Conservation (phyloP, 2,113 vertebrate genomes). For the Neomonachus schauinslandi region DNA sequence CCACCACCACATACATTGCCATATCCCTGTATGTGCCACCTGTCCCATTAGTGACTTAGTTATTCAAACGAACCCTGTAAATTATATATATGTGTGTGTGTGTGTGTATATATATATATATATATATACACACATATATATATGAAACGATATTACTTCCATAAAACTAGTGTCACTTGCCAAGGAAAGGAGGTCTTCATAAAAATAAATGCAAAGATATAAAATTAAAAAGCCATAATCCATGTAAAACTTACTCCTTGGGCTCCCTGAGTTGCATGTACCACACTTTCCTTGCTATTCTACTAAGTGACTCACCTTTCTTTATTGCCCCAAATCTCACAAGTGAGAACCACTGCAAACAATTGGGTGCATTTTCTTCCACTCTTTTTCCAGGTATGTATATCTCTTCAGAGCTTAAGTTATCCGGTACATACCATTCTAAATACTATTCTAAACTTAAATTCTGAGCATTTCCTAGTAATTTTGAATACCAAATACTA, state of each 20-base stretch:
- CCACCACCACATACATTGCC: not conserved
- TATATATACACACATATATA: not conserved
- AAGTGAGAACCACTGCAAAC: not conserved
- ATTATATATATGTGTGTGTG: not conserved
- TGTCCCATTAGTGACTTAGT: not conserved
- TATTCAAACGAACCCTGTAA: not conserved
- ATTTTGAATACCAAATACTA: not conserved
- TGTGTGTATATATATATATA: not conserved
- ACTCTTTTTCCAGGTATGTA: not conserved
- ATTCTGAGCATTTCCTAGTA: not conserved
- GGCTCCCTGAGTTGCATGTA: not conserved
- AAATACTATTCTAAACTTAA: constrained; percentile 23
- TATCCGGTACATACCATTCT: not conserved
- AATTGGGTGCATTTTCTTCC: not conserved
- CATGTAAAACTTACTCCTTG: constrained; percentile 26
- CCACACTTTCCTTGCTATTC: constrained; percentile 12
- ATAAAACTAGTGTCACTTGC: not conserved
- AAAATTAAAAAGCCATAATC: constrained; percentile 10
- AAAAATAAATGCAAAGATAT: constrained; percentile 36
- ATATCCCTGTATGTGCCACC: not conserved
- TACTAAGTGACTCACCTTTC: not conserved
- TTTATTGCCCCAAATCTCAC: not conserved
- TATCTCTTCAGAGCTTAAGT: constrained; percentile 35
- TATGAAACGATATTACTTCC: constrained; percentile 8
- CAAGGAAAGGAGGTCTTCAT: constrained; percentile 24